Conservation (phyloP, 2,113 vertebrate species). For the Crypturellus undulatus region DNA sequence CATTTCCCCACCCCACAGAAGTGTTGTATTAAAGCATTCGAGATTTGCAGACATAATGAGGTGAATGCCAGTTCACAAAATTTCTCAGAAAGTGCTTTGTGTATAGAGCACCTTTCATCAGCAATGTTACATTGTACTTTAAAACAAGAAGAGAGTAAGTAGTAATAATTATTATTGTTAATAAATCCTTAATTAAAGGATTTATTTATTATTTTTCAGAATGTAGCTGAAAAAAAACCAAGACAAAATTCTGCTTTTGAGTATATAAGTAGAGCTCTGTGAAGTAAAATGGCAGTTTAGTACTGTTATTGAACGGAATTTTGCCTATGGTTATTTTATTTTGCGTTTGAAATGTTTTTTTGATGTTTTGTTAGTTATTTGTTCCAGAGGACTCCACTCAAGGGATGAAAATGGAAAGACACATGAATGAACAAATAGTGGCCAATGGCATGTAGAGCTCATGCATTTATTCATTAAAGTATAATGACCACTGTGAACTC, state of each 20-base stretch:
- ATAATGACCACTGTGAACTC: background rate
- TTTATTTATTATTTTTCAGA: background rate
- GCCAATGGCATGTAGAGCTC: background rate
- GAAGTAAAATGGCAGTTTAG: background rate
- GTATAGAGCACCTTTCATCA: background rate
- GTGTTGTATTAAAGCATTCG: background rate
- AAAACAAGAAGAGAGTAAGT: no score
- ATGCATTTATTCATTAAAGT: background rate
- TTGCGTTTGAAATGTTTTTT: background rate
- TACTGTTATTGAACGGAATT: background rate
- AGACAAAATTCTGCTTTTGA: background rate
- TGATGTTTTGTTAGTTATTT: background rate
- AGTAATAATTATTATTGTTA: background rate
- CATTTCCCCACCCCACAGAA: background rate
- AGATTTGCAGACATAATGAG: background rate
- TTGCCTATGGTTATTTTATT: background rate
- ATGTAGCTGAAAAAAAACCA: background rate
- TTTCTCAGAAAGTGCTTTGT: background rate
- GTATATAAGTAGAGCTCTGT: background rate
- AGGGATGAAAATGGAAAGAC: background rate
- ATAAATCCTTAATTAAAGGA: background rate
- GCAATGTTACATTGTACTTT: background rate
- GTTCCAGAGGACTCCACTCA: background rate
- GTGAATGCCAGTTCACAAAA: background rate
- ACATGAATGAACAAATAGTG: background rate